A percentile compares a stretch with the other conserved stretches of the same genome.
phyloP scores from a whole-genome alignment of 2,888 invertebrate species.

The Antheraea assamensis region DNA sequence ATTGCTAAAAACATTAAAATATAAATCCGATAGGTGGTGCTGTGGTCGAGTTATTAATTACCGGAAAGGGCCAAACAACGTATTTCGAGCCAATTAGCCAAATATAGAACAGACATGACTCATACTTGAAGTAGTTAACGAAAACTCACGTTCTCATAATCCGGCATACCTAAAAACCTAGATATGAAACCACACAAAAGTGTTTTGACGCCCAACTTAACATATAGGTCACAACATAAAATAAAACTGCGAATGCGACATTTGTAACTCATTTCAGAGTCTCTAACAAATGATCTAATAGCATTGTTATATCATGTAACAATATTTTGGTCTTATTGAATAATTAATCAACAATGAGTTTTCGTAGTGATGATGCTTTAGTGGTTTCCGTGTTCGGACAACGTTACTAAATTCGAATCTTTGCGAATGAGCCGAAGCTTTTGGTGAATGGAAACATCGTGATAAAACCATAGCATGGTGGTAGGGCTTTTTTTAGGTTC shows the following conservation, averaged over 20 bases:
- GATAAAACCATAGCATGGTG: too few relatives aligned
- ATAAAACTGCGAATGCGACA: background rate
- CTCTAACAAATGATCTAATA: background rate
- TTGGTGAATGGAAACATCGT: too few relatives aligned
- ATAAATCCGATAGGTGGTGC: too few relatives aligned
- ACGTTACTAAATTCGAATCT: too few relatives aligned
- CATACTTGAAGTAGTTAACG: background rate
- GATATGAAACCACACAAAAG: background rate
- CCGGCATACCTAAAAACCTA: background rate
- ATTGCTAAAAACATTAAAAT: too few relatives aligned
- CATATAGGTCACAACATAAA: conserved; percentile 5
- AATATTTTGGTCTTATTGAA: too few relatives aligned
- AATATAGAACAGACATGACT: background rate
- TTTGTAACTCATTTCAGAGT: background rate
- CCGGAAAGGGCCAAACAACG: background rate
- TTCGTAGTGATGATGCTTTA: too few relatives aligned
- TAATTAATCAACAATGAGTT: too few relatives aligned
- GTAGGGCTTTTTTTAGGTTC: too few relatives aligned
- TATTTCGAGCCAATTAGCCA: background rate
- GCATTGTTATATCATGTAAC: background rate
- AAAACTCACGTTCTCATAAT: background rate
- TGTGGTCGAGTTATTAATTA: too few relatives aligned
- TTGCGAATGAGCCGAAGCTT: too few relatives aligned
- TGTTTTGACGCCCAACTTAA: conserved; percentile 2
- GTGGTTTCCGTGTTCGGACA: too few relatives aligned